Evolutionary conservation across 1,140 invertebrate species (phyloP).

Genomic region (Matsumurasca onukii): DNA sequence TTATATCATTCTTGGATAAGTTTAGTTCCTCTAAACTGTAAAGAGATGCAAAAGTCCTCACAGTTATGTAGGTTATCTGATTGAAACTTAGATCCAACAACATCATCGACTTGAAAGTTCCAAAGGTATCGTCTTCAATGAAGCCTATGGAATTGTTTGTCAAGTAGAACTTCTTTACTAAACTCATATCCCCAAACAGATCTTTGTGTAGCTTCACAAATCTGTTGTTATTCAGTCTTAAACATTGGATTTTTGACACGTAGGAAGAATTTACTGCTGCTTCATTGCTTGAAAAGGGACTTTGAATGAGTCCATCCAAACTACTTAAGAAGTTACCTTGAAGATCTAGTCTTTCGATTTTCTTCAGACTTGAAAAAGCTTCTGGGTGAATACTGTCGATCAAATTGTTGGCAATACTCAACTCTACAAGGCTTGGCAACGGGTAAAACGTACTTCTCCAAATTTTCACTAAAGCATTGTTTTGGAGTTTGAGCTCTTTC

Average conservation of each 20-base stretch:
- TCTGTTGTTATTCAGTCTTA: constrained; percentile 82
- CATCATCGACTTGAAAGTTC: constrained; percentile 68
- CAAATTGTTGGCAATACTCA: constrained; percentile 83
- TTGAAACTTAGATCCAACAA: constrained; percentile 78
- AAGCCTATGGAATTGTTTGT: constrained; percentile 76
- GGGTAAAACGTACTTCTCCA: constrained; percentile 76
- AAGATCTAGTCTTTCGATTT: constrained; percentile 82
- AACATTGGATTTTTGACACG: constrained; percentile 77
- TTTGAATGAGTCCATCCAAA: constrained; percentile 74
- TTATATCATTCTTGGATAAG: constrained; percentile 58
- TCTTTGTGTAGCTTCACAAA: constrained; percentile 66
- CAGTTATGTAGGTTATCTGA: constrained; percentile 61
- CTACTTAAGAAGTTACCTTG: constrained; percentile 75
- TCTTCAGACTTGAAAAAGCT: constrained; percentile 74
- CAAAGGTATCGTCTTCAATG: constrained; percentile 78
- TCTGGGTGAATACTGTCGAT: constrained; percentile 81
- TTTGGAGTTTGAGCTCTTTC: constrained; percentile 78
- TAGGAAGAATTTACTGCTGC: constrained; percentile 71
- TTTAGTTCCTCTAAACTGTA: constrained; percentile 65
- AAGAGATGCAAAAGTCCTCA: constrained; percentile 63
- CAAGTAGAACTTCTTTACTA: constrained; percentile 74
- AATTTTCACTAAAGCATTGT: constrained; percentile 75
- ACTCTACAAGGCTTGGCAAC: constrained; percentile 72
- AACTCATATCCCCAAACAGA: constrained; percentile 70
- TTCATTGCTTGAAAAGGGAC: constrained; percentile 77